phyloP scores from a whole-genome alignment of 2,797 vertebrate species.

The Vultur gryphus region DNA sequence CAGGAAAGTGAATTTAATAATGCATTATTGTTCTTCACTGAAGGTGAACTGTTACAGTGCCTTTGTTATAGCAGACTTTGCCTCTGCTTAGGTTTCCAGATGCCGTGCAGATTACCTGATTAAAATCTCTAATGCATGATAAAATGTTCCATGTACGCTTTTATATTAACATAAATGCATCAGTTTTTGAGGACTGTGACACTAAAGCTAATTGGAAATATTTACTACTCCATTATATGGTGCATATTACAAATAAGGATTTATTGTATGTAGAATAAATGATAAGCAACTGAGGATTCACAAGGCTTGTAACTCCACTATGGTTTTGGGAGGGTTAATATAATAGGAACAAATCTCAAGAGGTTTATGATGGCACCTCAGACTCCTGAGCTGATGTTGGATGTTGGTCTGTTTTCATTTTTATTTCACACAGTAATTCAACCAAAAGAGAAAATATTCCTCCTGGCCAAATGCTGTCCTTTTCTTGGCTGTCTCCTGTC shows the following conservation, averaged over 20 bases:
- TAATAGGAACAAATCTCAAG: background rate
- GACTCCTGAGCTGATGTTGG: background rate
- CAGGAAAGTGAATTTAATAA: slow-evolving; percentile 99
- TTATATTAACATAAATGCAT: slow-evolving; percentile 77
- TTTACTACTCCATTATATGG: slow-evolving; percentile 67
- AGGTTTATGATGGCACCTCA: background rate
- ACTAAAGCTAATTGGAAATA: slow-evolving; percentile 75
- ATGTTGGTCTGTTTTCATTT: background rate
- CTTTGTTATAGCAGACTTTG: slow-evolving; percentile 85
- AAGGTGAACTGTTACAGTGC: slow-evolving; percentile 99
- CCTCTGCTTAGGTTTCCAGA: slow-evolving; percentile 80
- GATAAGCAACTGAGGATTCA: slow-evolving; percentile 47
- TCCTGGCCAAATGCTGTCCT: background rate
- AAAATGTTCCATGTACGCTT: slow-evolving; percentile 77
- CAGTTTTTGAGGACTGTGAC: slow-evolving; percentile 64
- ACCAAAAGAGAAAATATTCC: background rate
- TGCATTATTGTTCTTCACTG: slow-evolving; percentile 99
- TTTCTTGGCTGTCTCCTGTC: background rate
- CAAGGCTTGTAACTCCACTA: background rate
- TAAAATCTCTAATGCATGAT: slow-evolving; percentile 81
- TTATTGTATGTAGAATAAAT: slow-evolving; percentile 59
- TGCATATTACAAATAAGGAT: slow-evolving; percentile 63
- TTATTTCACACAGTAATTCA: background rate
- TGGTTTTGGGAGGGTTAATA: background rate
- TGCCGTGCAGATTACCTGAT: slow-evolving; percentile 81